Base-by-base conservation (phyloP, 2,113 vertebrate species). In the Oophaga pumilio region DNA sequence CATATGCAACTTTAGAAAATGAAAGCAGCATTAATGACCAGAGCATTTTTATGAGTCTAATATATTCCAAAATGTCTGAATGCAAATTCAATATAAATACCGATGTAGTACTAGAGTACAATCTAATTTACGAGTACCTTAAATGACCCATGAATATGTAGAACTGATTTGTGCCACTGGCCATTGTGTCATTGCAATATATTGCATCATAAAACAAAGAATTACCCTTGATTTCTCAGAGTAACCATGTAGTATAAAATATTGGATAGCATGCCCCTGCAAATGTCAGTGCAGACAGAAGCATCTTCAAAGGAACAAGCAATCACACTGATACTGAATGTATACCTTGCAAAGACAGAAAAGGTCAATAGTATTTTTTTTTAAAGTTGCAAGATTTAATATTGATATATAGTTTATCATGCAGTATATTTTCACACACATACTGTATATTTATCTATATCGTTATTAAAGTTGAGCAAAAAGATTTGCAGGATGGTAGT, bases 71-170 rank as follows among this genome's bases (percentile, higher is more conserved):
- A 60, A 85, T 62, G 56, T 50, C 85, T 56, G 17, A 22, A 77
- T 77, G 24, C 59, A 78, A 86, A 86, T 86, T 52, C 43, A 56
- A 28, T 56, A 22, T 68, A 78, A 86, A 78, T 78, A 79, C 59
- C 53, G 24, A 79, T 79, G 24, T 68, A 66, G 80, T 52, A 64
- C 43, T 24, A 4, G 15, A 50, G 33, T 9, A 56, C 28, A 57
- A 62, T 79, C 50, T 68, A 53, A 86, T 79, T 79, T 79, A 68
- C 53, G n/a, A 68, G 56, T 57, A 86, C 52, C 56, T 68, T 68
- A 76, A 86, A 79, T 86, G 76, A 79, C 43, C 76, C 50, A 68
- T 86, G 24, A 69, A 79, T 86, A 68, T 86, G 62, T 28, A 86
- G n/a, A 86, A 52, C 52, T 68, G 49, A 68, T 79, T 53, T 79